phyloP scores from a whole-genome alignment of 1,140 invertebrate species.

The Diachasma alloeum region DNA sequence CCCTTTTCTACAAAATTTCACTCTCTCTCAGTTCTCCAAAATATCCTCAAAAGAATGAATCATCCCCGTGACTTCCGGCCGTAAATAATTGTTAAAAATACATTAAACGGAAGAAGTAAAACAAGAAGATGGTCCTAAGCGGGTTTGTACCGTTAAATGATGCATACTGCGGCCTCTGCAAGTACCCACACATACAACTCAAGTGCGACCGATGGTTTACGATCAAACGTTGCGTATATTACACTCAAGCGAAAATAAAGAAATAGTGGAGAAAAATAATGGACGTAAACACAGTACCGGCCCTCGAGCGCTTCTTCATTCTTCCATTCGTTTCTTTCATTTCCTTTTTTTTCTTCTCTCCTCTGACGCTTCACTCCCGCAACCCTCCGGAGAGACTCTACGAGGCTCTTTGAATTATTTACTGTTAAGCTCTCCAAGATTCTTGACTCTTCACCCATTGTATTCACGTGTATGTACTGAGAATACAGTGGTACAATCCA shows the following conservation, averaged over 20 bases:
- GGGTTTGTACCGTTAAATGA: conserved; percentile 1
- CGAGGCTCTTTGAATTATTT: conserved; percentile 1
- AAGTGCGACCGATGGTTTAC: background rate
- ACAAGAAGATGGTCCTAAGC: background rate
- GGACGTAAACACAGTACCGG: background rate
- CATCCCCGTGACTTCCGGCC: background rate
- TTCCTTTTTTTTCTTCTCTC: background rate
- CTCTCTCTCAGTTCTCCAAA: too few species aligned
- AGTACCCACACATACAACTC: background rate
- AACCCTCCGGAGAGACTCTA: background rate
- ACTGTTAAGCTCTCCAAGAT: conserved; percentile 7
- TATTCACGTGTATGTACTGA: background rate
- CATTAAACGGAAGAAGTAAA: background rate
- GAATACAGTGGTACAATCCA: background rate
- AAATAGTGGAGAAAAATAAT: background rate
- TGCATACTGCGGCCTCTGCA: background rate
- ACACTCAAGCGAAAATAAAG: background rate
- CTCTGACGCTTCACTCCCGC: background rate
- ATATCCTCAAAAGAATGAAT: background rate
- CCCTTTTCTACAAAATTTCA: too few species aligned
- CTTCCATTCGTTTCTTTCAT: background rate
- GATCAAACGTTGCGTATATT: background rate
- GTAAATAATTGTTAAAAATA: background rate
- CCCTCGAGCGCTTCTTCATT: conserved; percentile 3
- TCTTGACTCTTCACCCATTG: background rate